Conservation (phyloP, 2,888 invertebrate species). For the Eilema depressum region DNA sequence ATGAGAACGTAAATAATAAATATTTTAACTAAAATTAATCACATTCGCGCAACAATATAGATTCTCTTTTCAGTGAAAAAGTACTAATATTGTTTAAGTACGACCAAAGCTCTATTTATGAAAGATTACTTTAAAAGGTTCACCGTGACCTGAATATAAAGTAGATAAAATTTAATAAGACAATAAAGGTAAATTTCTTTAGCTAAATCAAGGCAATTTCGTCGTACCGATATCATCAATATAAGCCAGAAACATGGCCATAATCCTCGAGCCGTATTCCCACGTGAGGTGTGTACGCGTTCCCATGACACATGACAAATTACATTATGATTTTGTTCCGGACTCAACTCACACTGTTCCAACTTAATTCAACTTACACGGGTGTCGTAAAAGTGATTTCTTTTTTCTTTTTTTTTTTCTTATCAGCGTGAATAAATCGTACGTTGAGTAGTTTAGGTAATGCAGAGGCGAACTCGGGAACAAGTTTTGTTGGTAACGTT, state of each 20-base stretch:
- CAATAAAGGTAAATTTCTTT: conserved; percentile 45
- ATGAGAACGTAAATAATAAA: conserved; percentile 38
- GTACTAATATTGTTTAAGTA: conserved; percentile 37
- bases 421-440: conserved; percentile 44
- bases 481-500: conserved; percentile 52
- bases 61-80: conserved; percentile 25
- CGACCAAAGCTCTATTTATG: conserved; percentile 39
- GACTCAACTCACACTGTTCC: conserved; percentile 56
- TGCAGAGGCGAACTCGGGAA: conserved; percentile 40
- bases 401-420: conserved; percentile 41
- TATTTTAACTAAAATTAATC: conserved; percentile 43
- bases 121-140: conserved; percentile 48
- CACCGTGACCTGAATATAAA: conserved; percentile 46
- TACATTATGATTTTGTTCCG: conserved; percentile 75
- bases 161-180: conserved; percentile 44
- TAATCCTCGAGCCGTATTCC: conserved; percentile 40
- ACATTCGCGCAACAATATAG: conserved; percentile 22
- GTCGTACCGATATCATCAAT: conserved; percentile 38
- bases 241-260: conserved; percentile 35
- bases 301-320: conserved; percentile 73
- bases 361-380: conserved; percentile 67
- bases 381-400: conserved; percentile 52
- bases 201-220: conserved; percentile 40
- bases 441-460: conserved; percentile 38
- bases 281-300: conserved; percentile 37